Evolutionary conservation across 2,888 invertebrate species (phyloP), one percentile per base, ranked within the genome.

Genomic region (Acholoe squamosa): DNA sequence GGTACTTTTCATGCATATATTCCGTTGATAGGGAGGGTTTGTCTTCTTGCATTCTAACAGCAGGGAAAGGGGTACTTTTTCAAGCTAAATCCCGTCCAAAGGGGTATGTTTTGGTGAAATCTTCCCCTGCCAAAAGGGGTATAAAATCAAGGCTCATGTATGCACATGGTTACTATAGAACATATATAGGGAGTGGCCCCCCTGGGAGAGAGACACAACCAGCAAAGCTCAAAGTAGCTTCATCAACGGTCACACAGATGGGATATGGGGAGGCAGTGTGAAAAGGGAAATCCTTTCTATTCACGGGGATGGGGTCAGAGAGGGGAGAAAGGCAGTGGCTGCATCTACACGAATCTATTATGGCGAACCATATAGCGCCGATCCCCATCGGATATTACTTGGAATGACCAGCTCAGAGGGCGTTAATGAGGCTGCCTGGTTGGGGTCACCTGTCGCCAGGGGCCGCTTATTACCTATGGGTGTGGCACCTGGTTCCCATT

Each of bases 311-410:
- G 25, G 28, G 71, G 25, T 71, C 28, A 71, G 28, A 14, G 28
- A 31, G 71, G 14, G 71, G 71, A 31, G 25, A 71, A 71, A 71
- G 71, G 28, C 71, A n/a, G 71, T 22, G 28, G 71, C 28, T 28
- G 3, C 71, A 71, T 7, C 61, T 43, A 1, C 5, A 71, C 14
- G 71, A 71, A 71, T 71, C 71, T 25, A 71, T 71, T 71, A 71
- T 71, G 28, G 16, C 71, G 25, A 25, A 28, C 71, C 28, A 25
- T 25, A 28, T 28, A 0, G 71, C 28, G 7, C 71, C 71, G 71
- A 61, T 71, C 71, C 67, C 71, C 25, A 71, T 71, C 71, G 71
- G 71, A 71, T 71, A 71, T 71, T 71, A 71, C 71, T 25, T 71
- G 28, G 25, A 71, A n/a, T 22, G 71, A 25, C n/a, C 71, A 14